phyloP scores from a whole-genome alignment of 2,113 vertebrate genomes.

The Neogobius melanostomus region DNA sequence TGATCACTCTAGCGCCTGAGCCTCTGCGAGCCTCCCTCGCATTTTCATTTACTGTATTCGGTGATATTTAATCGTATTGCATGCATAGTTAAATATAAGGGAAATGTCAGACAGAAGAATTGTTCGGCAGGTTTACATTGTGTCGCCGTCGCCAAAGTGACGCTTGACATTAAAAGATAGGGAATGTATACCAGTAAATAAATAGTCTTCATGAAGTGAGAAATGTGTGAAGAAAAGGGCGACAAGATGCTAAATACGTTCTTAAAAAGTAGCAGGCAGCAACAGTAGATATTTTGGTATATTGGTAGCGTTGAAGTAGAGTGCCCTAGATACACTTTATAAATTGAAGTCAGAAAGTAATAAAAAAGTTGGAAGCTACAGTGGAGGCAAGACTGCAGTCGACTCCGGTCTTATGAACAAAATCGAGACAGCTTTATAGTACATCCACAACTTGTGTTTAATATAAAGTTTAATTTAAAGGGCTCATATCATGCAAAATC shows the following conservation, averaged over 20 bases:
- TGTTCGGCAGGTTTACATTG: neutral
- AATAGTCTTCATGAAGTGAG: neutral
- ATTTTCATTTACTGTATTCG: neutral
- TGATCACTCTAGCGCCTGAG: neutral
- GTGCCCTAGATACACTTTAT: conserved; percentile 13
- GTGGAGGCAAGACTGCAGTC: neutral
- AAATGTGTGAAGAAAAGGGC: neutral
- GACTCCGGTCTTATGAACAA: neutral
- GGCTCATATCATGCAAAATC: no score
- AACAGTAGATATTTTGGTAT: conserved; percentile 4
- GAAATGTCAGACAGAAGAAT: neutral
- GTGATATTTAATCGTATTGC: neutral
- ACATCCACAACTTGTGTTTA: neutral
- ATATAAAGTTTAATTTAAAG: neutral
- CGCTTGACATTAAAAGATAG: neutral
- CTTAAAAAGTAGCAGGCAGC: neutral
- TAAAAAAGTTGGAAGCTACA: conserved; percentile 6
- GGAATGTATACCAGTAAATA: neutral
- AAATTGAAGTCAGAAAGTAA: conserved; percentile 4
- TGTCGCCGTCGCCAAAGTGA: neutral
- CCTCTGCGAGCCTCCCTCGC: no score
- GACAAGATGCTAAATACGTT: neutral
- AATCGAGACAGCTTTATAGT: neutral
- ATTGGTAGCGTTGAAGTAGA: conserved; percentile 2
- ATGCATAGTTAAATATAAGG: neutral